Base-by-base conservation (phyloP, 1,140 invertebrate species). In the Zaprionus ghesquierei region DNA sequence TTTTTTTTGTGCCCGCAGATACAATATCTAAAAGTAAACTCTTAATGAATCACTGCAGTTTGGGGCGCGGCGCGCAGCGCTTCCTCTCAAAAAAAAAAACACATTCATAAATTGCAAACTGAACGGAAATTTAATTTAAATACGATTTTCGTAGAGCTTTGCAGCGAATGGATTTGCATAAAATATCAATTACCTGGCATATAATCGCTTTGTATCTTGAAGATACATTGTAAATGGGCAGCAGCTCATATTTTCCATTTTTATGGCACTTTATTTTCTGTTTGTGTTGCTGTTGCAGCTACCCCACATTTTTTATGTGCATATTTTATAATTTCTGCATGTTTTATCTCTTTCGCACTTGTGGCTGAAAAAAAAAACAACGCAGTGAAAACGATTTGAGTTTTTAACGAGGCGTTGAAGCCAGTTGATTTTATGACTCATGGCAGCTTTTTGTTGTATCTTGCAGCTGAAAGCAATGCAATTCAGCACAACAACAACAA, bases 361-460 rank as follows among this genome's bases (percentile, higher is more conserved):
- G 41, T 23, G 59, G 15, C 46, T 20, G 51, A 38, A 46, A 20
- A 55, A 10, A 25, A 38, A 15, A 55, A n/a, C 15, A 35, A 27
- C 49, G 25, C 12, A 59, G 49, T 41, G 38, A 23, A 23, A 38
- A 69, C 53, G 65, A 64, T 63, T 75, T 65, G 61, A 62, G 75
- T 62, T 55, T 71, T 64, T 54, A 68, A 20, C 79, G 75, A 70
- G 51, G 70, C 68, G 70, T 66, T 62, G 46, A 75, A 71, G 51
- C 58, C 56, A 81, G 70, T 86, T 78, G 77, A 81, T 81, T 85
- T 75, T 85, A 86, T 85, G 81, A 85, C 81, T 86, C 81, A 87
- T 63, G 35, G 50, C 31, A 56, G 44, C 41, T 56, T 75, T 75
- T 64, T 41, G 44, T 49, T 46, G 15, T 53, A 18, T 56, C 58